Evolutionary conservation across 2,797 vertebrate species (phyloP), one percentile per base, ranked within the genome.

Genomic region (Margarornis squamiger): DNA sequence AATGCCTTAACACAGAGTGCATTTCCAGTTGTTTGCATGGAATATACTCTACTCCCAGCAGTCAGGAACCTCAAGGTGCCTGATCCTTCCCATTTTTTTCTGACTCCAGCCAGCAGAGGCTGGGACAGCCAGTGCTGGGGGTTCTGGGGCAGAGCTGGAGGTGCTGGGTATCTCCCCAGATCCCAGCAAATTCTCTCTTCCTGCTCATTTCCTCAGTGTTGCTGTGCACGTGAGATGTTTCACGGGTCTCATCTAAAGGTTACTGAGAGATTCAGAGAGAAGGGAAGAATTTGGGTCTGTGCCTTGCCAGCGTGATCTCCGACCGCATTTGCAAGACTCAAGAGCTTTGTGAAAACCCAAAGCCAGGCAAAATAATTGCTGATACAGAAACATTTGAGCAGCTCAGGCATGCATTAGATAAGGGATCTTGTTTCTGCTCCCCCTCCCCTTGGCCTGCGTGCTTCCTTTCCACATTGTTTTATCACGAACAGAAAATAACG

Each of bases 381-480:
- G 95, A 94, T 92, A 89, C 51, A 77, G 90, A 90, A 88, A 94
- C 87, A 81, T 94, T 90, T 12, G 92, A 94, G 93, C 85, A 70
- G 91, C 78, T 95, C 92, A 91, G 89, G 95, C 95, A 81, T 3
- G 91, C 92, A 49, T 75, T 90, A 93, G 93, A 96, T 92, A 96
- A 96, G 87, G 73, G 87, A 92, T 96, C 89, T 91, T 91, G 93
- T 93, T 96, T 91, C 89, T 95, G 81, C 91, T 93, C 91, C 81
- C 87, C 90, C 89, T 86, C 91, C 88, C 78, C 91, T 93, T 95
- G 93, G 96, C 91, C 95, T 78, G 88, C 11, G 3, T 81, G 95
- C 91, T 96, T 93, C 92, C 93, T 96, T 70, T 95, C 87, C 94
- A 92, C 85, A 81, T 94, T 96, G 93, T 90, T 97, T 95, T 92